Evolutionary conservation across 2,888 invertebrate species (phyloP).

Genomic region (Drepanosiphum platanoidis): DNA sequence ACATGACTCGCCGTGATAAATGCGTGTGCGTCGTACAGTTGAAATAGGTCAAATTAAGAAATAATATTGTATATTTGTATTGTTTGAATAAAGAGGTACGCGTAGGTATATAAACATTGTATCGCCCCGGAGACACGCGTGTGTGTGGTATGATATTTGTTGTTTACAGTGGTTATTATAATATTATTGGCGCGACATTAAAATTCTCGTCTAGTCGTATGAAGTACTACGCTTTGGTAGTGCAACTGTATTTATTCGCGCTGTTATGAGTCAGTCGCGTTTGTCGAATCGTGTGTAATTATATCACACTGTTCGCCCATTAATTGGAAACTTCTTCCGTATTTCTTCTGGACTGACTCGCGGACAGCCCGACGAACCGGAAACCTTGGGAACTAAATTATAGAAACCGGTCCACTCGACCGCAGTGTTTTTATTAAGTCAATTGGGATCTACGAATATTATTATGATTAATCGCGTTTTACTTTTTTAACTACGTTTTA

Average conservation of each 20-base stretch:
- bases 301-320: not conserved
- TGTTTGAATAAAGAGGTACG: not conserved
- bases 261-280: not conserved
- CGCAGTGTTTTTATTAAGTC: not conserved
- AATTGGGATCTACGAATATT: not conserved
- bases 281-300: not conserved
- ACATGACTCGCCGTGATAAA: not conserved
- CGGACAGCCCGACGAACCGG: not conserved
- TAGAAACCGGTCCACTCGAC: not conserved
- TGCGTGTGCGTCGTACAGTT: not conserved
- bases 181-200: not conserved
- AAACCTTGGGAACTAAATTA: not conserved
- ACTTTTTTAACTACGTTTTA: not conserved
- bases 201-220: not conserved
- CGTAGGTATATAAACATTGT: not conserved
- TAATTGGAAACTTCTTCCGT: not conserved
- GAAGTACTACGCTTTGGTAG: not conserved
- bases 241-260: not conserved
- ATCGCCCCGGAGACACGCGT: not conserved
- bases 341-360: not conserved
- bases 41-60: slow-evolving; percentile 1
- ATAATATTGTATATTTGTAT: not conserved
- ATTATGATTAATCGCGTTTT: not conserved
- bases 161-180: no score
- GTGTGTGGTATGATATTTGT: no score